Evolutionary conservation across 2,113 vertebrate species (phyloP), one percentile per base, ranked within the genome.

Genomic region (Grammomys dolichurus): DNA sequence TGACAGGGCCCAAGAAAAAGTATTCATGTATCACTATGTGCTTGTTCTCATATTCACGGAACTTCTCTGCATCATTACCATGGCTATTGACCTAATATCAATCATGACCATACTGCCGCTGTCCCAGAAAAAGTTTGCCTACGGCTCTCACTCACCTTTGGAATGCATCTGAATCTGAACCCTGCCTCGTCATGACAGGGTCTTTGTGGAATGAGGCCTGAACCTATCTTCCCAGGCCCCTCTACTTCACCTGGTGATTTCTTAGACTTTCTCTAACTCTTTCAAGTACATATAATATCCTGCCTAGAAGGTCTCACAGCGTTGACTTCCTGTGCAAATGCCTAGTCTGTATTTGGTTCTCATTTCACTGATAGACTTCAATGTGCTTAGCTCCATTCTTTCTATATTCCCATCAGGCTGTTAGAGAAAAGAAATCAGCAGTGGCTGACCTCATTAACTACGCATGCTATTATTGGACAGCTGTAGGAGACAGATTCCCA

Each of bases 361-460:
- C 58, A 75, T 58, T 26, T 76, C 67, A 86, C 31, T 48, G 72
- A 33, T 26, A 4, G 12, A 7, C 11, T 60, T 48, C 40, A n/a
- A 3, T 48, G 3, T 70, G 36, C n/a, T 91, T 89, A 36, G 51
- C 46, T 81, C 65, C 67, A 10, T 10, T 90, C 48, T 54, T 63
- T 91, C 51, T 10, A 51, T 48, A 70, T 72, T 54, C 1, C 54
- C 7, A 48, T 48, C 51, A 86, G 8, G 43, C 1, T 33, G 0
- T 92, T 31, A 88, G 54, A 14, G 22, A 85, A 85, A 96, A 91
- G 5, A 81, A 63, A 4, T 22, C 78, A 93, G 77, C 54, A 63
- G 17, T 67, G 65, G 8, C 19, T 85, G 73, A 85, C 8, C 10
- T 84, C 48, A 88, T 69, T 46, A 60, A 43, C 36, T 93, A 51